phyloP scores from a whole-genome alignment of 2,797 vertebrate genomes.

The Falco biarmicus region DNA sequence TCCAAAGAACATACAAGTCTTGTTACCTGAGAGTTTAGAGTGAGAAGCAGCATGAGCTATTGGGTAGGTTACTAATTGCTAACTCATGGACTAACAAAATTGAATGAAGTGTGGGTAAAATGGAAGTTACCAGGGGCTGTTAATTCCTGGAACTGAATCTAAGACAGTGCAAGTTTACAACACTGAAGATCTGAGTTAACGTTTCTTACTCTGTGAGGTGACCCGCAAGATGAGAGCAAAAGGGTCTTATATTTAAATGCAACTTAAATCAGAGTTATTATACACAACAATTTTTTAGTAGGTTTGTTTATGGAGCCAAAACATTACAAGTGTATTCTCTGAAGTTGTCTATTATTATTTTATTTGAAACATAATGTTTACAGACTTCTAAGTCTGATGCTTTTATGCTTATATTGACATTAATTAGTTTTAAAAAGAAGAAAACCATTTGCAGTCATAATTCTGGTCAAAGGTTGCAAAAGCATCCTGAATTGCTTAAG shows the following conservation, averaged over 20 bases:
- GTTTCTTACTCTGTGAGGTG: not conserved
- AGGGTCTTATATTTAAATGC: conserved; percentile 13
- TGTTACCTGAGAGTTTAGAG: not conserved
- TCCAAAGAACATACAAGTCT: not conserved
- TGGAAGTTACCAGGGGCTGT: not conserved
- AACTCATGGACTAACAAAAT: not conserved
- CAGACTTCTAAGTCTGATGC: not conserved
- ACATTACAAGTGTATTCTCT: not conserved
- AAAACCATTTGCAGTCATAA: not conserved
- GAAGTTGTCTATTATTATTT: conserved; percentile 16
- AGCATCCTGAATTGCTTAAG: not conserved
- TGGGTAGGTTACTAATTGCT: not conserved
- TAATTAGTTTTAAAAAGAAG: conserved; percentile 25
- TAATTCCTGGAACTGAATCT: not conserved
- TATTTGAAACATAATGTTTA: not conserved
- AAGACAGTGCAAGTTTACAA: not conserved
- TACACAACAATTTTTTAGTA: conserved; percentile 5
- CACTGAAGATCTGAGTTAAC: not conserved
- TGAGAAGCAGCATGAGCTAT: not conserved
- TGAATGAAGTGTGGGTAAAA: not conserved
- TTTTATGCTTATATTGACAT: not conserved
- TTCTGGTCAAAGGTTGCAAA: not conserved
- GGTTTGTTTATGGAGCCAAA: conserved; percentile 2
- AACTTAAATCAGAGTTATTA: conserved; percentile 18
- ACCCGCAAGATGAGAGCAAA: not conserved